Conservation (phyloP, 2,113 vertebrate species). For the Picathartes gymnocephalus region DNA sequence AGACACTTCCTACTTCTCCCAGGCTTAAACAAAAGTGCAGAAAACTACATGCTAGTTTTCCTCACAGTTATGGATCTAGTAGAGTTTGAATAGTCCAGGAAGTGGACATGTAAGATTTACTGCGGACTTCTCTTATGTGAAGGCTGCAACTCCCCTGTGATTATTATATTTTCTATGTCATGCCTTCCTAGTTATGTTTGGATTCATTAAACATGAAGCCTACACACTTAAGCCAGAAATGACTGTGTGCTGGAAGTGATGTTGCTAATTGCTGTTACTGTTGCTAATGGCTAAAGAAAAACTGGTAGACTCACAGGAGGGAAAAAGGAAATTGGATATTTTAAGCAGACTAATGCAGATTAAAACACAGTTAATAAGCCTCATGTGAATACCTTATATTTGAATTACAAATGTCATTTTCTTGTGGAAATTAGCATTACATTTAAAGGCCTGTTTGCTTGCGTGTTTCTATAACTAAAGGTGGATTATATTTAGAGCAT, state of each 20-base stretch:
- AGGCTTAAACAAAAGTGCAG: not conserved
- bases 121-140: not conserved
- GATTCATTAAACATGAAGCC: slow-evolving; percentile 26
- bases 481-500: not conserved
- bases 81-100: not conserved
- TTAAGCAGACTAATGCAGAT: slow-evolving; percentile 56
- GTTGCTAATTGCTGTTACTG: slow-evolving; percentile 48
- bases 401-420: slow-evolving; percentile 42
- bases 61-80: not conserved
- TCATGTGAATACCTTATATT: slow-evolving; percentile 33
- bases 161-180: slow-evolving; percentile 40
- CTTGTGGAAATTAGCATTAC: slow-evolving; percentile 22
- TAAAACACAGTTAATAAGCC: slow-evolving; percentile 55
- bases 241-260: slow-evolving; percentile 37
- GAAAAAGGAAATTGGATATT: slow-evolving; percentile 48
- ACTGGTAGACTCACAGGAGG: not conserved
- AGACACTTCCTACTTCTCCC: not conserved
- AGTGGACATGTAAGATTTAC: not conserved
- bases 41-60: not conserved
- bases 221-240: slow-evolving; percentile 36
- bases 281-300: slow-evolving; percentile 48
- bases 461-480: not conserved
- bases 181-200: slow-evolving; percentile 19
- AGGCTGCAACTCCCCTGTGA: not conserved
- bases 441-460: not conserved